Evolutionary conservation across 1,140 invertebrate genomes (phyloP), one percentile per base, ranked within the genome.

Genomic region (Odontomachus brunneus): DNA sequence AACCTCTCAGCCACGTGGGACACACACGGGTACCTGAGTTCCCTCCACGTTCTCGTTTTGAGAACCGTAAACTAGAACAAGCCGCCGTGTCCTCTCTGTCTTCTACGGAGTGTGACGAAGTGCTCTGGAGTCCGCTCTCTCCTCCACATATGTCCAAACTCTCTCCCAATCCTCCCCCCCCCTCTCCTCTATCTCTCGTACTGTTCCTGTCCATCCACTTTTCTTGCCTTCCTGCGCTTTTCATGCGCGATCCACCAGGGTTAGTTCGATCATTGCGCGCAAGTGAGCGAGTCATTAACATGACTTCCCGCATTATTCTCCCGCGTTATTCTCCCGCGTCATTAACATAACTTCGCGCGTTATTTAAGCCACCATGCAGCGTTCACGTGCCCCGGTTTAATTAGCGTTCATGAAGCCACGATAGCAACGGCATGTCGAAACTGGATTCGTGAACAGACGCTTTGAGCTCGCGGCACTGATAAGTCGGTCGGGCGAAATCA

Each of bases 41-140:
- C 67, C 75, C 75, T 74, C 74, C 83, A 22, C 69, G 75, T 75
- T 69, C 49, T 44, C 67, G 76, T 89, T 84, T 86, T 65, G 63
- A 89, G 86, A 88, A 87, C 83, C 89, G 86, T 90, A 92, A 92
- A 92, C 87, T 92, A 90, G 88, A 92, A 85, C 90, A 87, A 91
- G 88, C 85, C 84, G 82, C 82, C 76, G 72, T 83, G 74, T 82
- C 76, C 80, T 88, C 80, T 82, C 83, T 53, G 82, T 88, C 85
- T 84, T 86, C 86, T 76, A 84, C 87, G 80, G 80, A 90, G 89
- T 89, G 89, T 91, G 89, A 91, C 89, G 80, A 90, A 91, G 90
- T 91, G 85, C 85, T 91, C 88, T 88, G 81, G 82, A 90, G 80
- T 87, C 85, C 84, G 53, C 74, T 84, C 82, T 84, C 82, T 84